These are phyloP conservation scores for Acrossocheilus fasciatus DNA, from an alignment of 2,797 vertebrate species.

Conservation along the genomic window DNA sequence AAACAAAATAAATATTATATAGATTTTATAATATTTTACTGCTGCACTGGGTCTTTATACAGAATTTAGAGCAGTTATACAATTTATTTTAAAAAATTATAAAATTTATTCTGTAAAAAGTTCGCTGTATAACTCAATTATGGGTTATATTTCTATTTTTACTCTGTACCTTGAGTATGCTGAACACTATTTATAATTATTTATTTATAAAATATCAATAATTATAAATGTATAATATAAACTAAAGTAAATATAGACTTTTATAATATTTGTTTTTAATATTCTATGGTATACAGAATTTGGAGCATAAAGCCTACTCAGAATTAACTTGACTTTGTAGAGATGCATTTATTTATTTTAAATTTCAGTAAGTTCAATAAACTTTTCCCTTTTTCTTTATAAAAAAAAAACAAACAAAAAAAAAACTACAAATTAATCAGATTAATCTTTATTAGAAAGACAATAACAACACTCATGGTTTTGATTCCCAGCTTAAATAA, in stretches of 20 bases:
- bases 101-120: not conserved
- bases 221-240: not conserved
- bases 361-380: no score
- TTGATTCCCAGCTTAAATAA: not conserved
- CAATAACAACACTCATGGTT: not conserved
- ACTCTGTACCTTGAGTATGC: no score
- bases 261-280: no score
- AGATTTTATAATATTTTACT: not conserved
- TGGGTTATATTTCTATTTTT: no score
- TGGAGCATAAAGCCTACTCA: not conserved
- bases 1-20: not conserved
- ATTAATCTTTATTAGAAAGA: not conserved
- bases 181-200: no score
- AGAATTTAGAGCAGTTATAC: not conserved
- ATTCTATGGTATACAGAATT: not conserved
- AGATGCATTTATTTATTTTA: no score
- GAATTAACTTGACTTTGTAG: not conserved
- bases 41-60: not conserved
- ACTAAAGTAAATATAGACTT: not conserved
- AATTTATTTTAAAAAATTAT: not conserved
- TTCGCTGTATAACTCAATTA: not conserved
- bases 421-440: not conserved
- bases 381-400: not conserved
- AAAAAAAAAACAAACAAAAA: not conserved
- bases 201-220: not conserved